Evolutionary conservation across 2,888 invertebrate genomes (phyloP), one percentile per base, ranked within the genome.

Genomic region (Drosophila colorata): DNA sequence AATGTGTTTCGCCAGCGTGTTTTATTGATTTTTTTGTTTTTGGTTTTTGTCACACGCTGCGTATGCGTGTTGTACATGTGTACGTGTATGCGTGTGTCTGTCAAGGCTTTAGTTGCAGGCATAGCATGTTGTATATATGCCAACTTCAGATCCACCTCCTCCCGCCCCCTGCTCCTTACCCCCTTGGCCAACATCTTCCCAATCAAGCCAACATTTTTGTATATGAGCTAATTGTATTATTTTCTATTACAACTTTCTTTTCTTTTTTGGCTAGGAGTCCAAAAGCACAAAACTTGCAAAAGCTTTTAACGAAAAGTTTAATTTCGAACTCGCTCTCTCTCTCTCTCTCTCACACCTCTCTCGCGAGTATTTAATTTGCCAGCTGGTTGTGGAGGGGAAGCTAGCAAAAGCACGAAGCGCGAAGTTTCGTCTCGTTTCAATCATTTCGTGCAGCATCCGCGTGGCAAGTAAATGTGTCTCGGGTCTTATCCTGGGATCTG

Each of bases 391-490:
- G 44, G 6, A 48, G 20, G 48, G 58, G 51, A 23, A 46, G 60
- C 25, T 35, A 11, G 47, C 16, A 43, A 52, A 67, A 67, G 57
- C 56, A 49, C 60, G 40, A 51, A 57, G 13, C 57, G 35, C 46
- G 25, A 55, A 59, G 56, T 53, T 53, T 7, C 37, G 47, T 28
- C 38, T 44, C 57, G n/a, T n/a, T 18, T 35, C 7, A 16, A 44
- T 74, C 74, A 79, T 68, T 77, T 78, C 74, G 64, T 73, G 63
- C 77, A 77, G 77, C 77, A 78, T 74, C 74, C 79, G 77, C 75
- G 64, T 67, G 67, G 59, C 53, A 49, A 59, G 28, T 61, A 65
- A 56, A 53, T 58, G 65, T 59, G 53, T 59, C 67, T 28, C 65
- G 35, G 16, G 13, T 52, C 28, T 48, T 44, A 46, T 72, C 72